These are phyloP conservation scores for Sinosuthora webbiana DNA, from an alignment of 2,113 vertebrate species.

Conservation along the genomic window DNA sequence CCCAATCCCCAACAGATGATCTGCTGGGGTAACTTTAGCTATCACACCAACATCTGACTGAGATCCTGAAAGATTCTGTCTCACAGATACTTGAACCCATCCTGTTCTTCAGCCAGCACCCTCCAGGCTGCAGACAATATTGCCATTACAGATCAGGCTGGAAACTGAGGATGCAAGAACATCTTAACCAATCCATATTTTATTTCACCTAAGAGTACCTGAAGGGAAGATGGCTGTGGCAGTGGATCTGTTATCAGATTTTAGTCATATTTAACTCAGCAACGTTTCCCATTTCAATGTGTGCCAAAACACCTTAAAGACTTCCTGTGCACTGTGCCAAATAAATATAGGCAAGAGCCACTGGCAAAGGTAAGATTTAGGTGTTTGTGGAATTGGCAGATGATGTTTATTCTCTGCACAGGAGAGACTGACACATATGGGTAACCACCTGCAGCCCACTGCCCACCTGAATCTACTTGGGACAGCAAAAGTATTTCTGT, in stretches of 20 bases:
- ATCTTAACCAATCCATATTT: not conserved
- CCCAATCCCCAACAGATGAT: not conserved
- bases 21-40: not conserved
- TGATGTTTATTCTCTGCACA: not conserved
- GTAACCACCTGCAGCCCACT: not conserved
- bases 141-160: not conserved
- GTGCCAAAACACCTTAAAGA: not conserved
- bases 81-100: not conserved
- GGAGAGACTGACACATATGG: not conserved
- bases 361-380: not conserved
- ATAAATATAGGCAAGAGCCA: fast-evolving
- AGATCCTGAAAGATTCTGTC: not conserved
- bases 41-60: not conserved
- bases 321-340: fast-evolving
- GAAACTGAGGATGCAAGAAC: not conserved
- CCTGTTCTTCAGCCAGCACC: not conserved
- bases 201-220: not conserved
- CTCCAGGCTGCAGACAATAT: not conserved
- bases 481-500: not conserved
- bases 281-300: not conserved
- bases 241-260: not conserved
- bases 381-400: not conserved
- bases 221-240: not conserved
- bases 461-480: not conserved
- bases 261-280: not conserved